Base-by-base conservation (phyloP, 2,888 invertebrate species). In the Deilephila elpenor region DNA sequence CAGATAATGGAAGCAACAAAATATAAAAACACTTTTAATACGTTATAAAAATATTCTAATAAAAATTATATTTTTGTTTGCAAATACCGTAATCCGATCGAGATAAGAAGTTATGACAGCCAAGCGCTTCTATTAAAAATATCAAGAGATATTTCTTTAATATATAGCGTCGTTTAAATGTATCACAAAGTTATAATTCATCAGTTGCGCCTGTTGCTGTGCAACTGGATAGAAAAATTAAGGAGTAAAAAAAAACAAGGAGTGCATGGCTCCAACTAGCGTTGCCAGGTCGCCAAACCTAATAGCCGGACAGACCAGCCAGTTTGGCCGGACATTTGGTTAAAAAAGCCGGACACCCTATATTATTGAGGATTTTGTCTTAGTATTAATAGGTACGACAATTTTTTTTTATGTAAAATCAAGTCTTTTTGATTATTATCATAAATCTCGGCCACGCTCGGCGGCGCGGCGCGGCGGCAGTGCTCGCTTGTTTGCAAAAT, bases 251-350 rank as follows among this genome's bases (percentile, higher is more conserved):
- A 79, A 80, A 86, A 84, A 83, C 82, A 85, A 89, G 88, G 88
- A 89, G 85, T 86, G 88, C 88, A 89, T 81, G 87, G 86, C 84
- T 80, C 82, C 87, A 88, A 88, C 93, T n/a, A n/a, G n/a, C n/a
- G n/a, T n/a, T n/a, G n/a, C n/a, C n/a, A n/a, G n/a, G n/a, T n/a
- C n/a, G n/a, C n/a, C n/a, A n/a, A n/a, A n/a, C n/a, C n/a, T n/a
- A n/a, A n/a, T n/a, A n/a, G n/a, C n/a, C n/a, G n/a, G n/a, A n/a
- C n/a, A n/a, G n/a, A n/a, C n/a, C n/a, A n/a, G n/a, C n/a, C n/a
- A n/a, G n/a, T n/a, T n/a, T n/a, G n/a, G n/a, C n/a, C n/a, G n/a
- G n/a, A n/a, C n/a, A n/a, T n/a, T n/a, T n/a, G n/a, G n/a, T n/a
- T n/a, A n/a, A n/a, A n/a, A n/a, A n/a, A n/a, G n/a, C n/a, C n/a